Conservation (phyloP, 2,888 invertebrate genomes). For the Phragmatobia fuliginosa region DNA sequence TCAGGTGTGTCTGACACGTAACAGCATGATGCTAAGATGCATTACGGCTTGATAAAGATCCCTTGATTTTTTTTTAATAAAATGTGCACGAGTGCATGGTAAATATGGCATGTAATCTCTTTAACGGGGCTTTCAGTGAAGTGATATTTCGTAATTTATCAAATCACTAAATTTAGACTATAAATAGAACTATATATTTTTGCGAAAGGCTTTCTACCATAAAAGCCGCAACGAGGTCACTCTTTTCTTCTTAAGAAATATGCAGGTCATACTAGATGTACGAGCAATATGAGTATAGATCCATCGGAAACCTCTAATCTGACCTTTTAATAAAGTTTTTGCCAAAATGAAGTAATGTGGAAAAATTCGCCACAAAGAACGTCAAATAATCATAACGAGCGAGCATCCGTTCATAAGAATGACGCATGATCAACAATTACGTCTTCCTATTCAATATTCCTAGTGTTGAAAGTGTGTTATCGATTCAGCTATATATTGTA, state of each 20-base stretch:
- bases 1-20: not conserved
- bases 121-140: not conserved
- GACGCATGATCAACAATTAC: not conserved
- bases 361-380: not conserved
- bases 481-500: not conserved
- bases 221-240: no score
- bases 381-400: not conserved
- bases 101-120: no score
- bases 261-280: no score
- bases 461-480: not conserved
- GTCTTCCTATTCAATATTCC: not conserved
- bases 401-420: not conserved
- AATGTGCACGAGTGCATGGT: no score
- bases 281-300: no score
- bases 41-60: not conserved
- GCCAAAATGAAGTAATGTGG: not conserved
- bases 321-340: not conserved
- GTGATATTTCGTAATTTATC: not conserved
- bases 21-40: not conserved
- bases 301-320: no score
- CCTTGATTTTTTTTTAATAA: no score
- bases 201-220: no score
- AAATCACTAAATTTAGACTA: not conserved
- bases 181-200: no score
- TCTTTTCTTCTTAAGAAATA: no score